phyloP scores from a whole-genome alignment of 2,888 invertebrate genomes.

The Acanthopleura granulata region DNA sequence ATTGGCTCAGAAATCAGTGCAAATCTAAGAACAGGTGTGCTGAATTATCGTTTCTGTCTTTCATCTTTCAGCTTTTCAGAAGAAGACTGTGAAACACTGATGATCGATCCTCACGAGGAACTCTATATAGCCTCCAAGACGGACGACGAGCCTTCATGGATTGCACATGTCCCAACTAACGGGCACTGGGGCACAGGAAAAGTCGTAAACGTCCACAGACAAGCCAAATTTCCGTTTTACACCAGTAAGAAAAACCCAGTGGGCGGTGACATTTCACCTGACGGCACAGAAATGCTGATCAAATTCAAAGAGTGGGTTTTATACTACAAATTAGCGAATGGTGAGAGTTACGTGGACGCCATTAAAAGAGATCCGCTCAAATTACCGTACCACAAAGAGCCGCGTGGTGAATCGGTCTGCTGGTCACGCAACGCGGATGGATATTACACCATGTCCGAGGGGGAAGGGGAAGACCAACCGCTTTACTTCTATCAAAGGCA shows the following conservation, averaged over 20 bases:
- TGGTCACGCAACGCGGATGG: constrained; percentile 32
- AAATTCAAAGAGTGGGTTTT: constrained; percentile 27
- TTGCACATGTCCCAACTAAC: constrained; percentile 31
- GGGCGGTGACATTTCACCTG: constrained; percentile 29
- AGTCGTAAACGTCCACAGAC: background rate
- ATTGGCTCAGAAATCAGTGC: too few relatives aligned
- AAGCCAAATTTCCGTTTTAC: constrained; percentile 1
- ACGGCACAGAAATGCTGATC: constrained; percentile 30
- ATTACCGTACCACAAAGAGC: constrained; percentile 33
- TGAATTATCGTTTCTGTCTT: too few relatives aligned
- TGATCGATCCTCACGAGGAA: constrained; percentile 37
- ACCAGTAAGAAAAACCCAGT: constrained; percentile 24
- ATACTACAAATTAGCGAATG: constrained; percentile 25
- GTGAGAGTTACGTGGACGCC: constrained; percentile 17
- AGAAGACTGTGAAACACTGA: constrained; percentile 37
- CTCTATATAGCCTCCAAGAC: constrained; percentile 38
- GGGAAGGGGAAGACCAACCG: constrained; percentile 33
- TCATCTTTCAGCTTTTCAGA: constrained; percentile 32
- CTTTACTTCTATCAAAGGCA: constrained; percentile 30
- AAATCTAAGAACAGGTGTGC: too few relatives aligned
- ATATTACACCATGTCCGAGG: constrained; percentile 39
- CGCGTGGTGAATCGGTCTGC: constrained; percentile 39
- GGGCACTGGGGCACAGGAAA: background rate
- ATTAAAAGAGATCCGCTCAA: constrained; percentile 23
- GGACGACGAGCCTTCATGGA: constrained; percentile 25